Base-by-base conservation (phyloP, 2,888 invertebrate species). In the Lymantria dispar region DNA sequence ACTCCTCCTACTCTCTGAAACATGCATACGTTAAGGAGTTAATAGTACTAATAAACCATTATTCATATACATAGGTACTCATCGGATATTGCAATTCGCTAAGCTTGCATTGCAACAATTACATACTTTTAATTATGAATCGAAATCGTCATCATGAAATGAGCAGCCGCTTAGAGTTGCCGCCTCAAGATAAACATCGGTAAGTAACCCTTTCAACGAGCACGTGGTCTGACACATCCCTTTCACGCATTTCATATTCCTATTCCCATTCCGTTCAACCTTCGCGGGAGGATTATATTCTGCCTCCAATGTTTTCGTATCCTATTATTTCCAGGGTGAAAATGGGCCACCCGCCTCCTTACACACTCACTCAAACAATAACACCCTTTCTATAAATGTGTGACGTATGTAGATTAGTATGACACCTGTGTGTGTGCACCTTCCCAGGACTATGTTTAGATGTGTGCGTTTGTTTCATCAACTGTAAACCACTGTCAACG, bases 281-380 rank as follows among this genome's bases (percentile, higher is more conserved):
- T 90, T 83, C 85, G 81, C 83, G 83, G 80, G 79, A 86, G 91
- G 91, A 91, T 91, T 91, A 91, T 90, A 85, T 88, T 89, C 86
- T 87, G 86, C 85, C 84, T 89, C 80, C 87, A 83, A 91, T 90
- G 89, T 91, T 91, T 91, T 91, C 88, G 82, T 88, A 91, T 91
- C 91, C 89, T 88, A 91, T 91, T 91, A 91, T 91, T 89, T 89
- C 87, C 88, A 76, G 90, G 89, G 91, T 88, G 91, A 88, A 89
- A 91, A 89, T 91, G 80, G 87, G 83, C 87, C 87, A 80, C 86
- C 89, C 87, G 77, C 87, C 85, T 74, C 86, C 87, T 80, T 64
- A 64, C 82, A 73, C 68, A 64, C 83, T 73, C 79, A 81, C 82
- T 78, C 80, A 76, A 67, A 73, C 74, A 77, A 68, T 74, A 74